A percentile compares a stretch with the other conserved stretches of the same genome.
These are phyloP conservation scores for Caenorhabditis inopinata DNA, from an alignment of 1,140 invertebrate genomes.

Conservation along the genomic window DNA sequence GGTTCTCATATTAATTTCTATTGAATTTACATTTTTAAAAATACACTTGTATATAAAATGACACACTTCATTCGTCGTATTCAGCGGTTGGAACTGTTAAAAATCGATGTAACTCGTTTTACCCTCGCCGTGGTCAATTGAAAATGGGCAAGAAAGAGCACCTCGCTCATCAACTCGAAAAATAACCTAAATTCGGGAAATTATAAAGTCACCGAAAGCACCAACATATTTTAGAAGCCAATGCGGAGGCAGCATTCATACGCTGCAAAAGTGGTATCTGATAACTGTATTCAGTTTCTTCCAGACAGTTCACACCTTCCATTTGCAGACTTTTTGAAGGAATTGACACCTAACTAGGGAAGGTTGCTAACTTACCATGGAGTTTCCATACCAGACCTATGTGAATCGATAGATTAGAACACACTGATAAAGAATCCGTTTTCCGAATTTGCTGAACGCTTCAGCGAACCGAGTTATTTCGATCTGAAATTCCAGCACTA, in stretches of 20 bases:
- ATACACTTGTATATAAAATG: too few species aligned
- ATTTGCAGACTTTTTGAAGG: neutral
- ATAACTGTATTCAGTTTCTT: slow-evolving; percentile 4
- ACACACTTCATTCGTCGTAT: neutral
- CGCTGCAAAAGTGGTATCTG: neutral
- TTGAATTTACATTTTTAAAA: too few species aligned
- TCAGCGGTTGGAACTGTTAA: neutral
- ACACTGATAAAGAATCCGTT: too few species aligned
- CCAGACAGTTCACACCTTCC: neutral
- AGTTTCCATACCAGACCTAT: too few species aligned
- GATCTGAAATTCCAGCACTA: too few species aligned
- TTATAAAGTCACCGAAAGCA: too few species aligned
- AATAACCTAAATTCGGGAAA: neutral
- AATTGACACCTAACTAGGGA: slow-evolving; percentile 11
- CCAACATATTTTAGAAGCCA: too few species aligned
- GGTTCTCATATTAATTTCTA: too few species aligned
- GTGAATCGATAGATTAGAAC: too few species aligned
- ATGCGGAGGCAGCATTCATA: neutral
- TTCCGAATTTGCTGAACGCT: too few species aligned
- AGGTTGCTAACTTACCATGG: too few species aligned
- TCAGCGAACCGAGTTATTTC: too few species aligned
- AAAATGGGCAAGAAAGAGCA: neutral
- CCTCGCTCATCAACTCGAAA: neutral
- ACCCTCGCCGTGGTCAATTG: neutral
- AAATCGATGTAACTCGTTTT: neutral